phyloP scores from a whole-genome alignment of 2,113 vertebrate genomes.

The Pelecanoides urinatrix region DNA sequence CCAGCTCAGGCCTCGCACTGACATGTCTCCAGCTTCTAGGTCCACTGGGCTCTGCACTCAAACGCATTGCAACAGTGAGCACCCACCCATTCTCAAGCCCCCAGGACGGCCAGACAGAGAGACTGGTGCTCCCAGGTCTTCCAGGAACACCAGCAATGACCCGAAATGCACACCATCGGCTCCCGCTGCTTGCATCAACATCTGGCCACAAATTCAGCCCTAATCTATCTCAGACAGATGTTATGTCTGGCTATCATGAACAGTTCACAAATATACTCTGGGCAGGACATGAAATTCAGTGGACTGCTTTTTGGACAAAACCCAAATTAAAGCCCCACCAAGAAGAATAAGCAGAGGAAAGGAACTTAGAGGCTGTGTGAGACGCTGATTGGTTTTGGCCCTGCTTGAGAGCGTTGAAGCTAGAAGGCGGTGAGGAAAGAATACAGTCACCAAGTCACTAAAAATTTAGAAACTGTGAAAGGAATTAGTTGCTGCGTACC shows the following conservation, averaged over 20 bases:
- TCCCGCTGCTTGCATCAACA: neutral
- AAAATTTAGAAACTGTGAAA: slow-evolving; percentile 1
- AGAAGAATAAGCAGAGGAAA: slow-evolving; percentile 25
- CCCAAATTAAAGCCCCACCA: slow-evolving; percentile 7
- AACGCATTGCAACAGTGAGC: neutral
- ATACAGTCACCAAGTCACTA: neutral
- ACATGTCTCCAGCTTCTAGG: neutral
- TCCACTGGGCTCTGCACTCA: neutral
- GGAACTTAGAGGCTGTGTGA: neutral
- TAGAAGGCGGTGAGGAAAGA: neutral
- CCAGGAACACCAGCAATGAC: neutral
- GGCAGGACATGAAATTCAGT: slow-evolving; percentile 7
- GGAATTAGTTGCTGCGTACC: neutral
- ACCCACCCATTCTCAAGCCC: neutral
- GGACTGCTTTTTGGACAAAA: slow-evolving; percentile 15
- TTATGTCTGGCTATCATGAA: slow-evolving; percentile 32
- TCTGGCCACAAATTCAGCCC: slow-evolving; percentile 11
- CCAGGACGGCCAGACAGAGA: neutral
- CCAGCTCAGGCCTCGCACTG: neutral
- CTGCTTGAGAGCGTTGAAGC: neutral
- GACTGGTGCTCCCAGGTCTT: neutral
- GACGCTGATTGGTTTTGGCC: neutral
- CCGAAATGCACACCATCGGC: rapidly evolving
- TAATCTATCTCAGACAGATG: slow-evolving; percentile 36
- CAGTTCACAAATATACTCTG: neutral